These are phyloP conservation scores for Drosophila rellima DNA, from an alignment of 2,888 invertebrate species.

Conservation along the genomic window DNA sequence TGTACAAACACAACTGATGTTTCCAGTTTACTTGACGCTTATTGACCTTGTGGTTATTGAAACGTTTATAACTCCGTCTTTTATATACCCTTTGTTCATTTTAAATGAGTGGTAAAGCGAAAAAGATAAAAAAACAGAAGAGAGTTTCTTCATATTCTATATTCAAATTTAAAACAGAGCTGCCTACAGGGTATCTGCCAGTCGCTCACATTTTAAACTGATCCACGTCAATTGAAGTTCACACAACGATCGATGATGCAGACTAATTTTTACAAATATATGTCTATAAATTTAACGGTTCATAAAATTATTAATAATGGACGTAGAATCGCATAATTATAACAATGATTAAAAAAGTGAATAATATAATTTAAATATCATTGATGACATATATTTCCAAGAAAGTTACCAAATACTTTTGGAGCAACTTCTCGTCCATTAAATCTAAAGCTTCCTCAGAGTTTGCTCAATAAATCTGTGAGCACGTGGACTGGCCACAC, in stretches of 20 bases:
- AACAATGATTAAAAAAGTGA: neutral
- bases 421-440: neutral
- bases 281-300: conserved; percentile 11
- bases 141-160: neutral
- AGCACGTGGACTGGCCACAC: conserved; percentile 68
- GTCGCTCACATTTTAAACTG: neutral
- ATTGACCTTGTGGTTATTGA: conserved; percentile 34
- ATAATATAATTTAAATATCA: neutral
- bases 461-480: conserved; percentile 63
- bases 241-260: conserved; percentile 5
- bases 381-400: conserved; percentile 28
- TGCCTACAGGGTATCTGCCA: neutral
- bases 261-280: neutral
- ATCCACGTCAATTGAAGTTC: neutral
- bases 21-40: conserved; percentile 1
- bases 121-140: no score
- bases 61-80: neutral
- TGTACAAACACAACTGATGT: conserved; percentile 1
- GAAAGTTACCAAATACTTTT: conserved; percentile 2
- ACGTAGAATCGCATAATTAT: conserved; percentile 1
- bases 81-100: neutral
- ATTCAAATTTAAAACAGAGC: no score
- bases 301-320: conserved; percentile 15
- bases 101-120: no score
- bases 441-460: conserved; percentile 29